A percentile compares a stretch with the other conserved stretches of the same genome.
These are phyloP conservation scores for Siniperca chuatsi DNA, from an alignment of 2,113 vertebrate genomes.

Conservation along the genomic window DNA sequence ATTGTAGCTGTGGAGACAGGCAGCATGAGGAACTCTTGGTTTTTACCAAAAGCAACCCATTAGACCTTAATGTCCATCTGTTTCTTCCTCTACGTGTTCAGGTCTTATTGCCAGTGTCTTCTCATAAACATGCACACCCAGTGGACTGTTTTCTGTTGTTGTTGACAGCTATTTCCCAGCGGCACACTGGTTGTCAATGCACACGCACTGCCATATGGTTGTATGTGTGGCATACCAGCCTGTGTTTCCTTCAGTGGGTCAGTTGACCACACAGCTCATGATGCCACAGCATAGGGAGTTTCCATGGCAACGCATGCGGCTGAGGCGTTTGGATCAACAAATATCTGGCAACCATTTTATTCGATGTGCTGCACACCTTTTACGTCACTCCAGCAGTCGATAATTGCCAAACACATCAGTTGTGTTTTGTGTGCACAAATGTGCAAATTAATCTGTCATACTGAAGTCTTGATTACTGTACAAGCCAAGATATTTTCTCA, in stretches of 20 bases:
- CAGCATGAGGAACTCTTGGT: conserved; percentile 27
- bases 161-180: conserved; percentile 41
- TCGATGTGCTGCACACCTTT: not conserved
- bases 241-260: conserved; percentile 25
- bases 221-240: not conserved
- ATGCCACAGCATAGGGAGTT: conserved; percentile 47
- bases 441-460: not conserved
- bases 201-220: conserved; percentile 32
- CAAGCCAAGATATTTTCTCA: not conserved
- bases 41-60: conserved; percentile 33
- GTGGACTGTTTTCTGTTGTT: conserved; percentile 52
- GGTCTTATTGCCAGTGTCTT: conserved; percentile 32
- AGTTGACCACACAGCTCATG: conserved; percentile 36
- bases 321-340: conserved; percentile 31
- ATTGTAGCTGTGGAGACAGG: conserved; percentile 30
- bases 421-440: not conserved
- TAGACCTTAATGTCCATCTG: conserved; percentile 63
- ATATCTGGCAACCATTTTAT: conserved; percentile 36
- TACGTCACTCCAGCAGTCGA: not conserved
- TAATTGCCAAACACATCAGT: not conserved
- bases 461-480: not conserved
- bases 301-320: conserved; percentile 65
- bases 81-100: conserved; percentile 22
- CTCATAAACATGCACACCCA: conserved; percentile 40
- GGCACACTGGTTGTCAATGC: conserved; percentile 12